Base-by-base conservation (phyloP, 2,888 invertebrate species). In the Agrotis clavis region DNA sequence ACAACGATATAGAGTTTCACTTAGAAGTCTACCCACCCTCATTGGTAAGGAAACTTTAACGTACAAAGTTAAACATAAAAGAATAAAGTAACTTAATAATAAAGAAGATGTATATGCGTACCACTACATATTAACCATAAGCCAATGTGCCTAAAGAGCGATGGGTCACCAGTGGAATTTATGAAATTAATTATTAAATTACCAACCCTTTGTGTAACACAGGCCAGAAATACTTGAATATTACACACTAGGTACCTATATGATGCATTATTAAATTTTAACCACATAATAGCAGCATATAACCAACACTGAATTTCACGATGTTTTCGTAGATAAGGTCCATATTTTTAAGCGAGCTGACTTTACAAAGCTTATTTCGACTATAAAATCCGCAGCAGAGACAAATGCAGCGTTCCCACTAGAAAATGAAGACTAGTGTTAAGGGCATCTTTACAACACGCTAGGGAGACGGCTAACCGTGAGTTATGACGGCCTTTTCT, bases 381-480 rank as follows among this genome's bases (percentile, higher is more conserved):
- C 74, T 84, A 81, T 86, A 85, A 90, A 91, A 88, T 89, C 85
- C 84, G 76, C 84, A 90, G 82, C 83, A 78, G 83, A 87, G 88
- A 90, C 88, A 92, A 92, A 91, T 88, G 90, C 90, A 93, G 83
- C 88, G 87, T 88, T 90, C 89, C 90, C 88, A 87, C 89, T 92
- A 92, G 91, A 93, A 94, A 96, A 96, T 95, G 94, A 95, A 95
- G 94, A 95, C 94, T 95, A 93, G 95, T 95, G 94, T 93, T 95
- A 94, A 96, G 95, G 95, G 94, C 95, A 94, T 95, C 94, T 95
- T 95, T 95, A 96, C 94, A 94, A 93, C 94, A 93, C 95, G 89
- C 95, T 87, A 86, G 95, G 95, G 95, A 94, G 92, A 90, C 86
- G 88, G 87, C 93, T 96, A 95, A 96, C 94, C 88, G 91, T 95